Conservation (phyloP, 2,797 vertebrate species). For the Borostomias antarcticus region DNA sequence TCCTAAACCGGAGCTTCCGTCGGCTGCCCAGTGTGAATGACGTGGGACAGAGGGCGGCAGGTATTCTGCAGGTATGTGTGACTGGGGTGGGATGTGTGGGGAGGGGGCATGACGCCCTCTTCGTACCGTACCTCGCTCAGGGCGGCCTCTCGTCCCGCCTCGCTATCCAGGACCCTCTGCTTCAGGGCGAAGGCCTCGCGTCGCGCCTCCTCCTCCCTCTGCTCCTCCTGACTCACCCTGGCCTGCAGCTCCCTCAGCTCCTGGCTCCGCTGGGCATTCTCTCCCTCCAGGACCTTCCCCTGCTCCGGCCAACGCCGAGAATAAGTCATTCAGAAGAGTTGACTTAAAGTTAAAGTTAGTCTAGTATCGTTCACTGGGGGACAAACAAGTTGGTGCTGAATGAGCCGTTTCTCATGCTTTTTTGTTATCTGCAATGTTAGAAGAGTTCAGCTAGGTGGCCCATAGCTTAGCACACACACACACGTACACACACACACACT, state of each 20-base stretch:
- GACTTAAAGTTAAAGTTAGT: no score
- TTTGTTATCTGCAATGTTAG: not conserved
- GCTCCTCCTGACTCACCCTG: conserved; percentile 69
- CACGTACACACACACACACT: not conserved
- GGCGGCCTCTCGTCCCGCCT: conserved; percentile 71
- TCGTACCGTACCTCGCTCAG: conserved; percentile 75
- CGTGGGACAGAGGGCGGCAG: no score
- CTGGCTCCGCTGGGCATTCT: conserved; percentile 67
- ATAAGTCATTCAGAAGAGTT: no score
- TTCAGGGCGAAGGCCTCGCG: conserved; percentile 69
- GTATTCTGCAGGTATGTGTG: conserved; percentile 37
- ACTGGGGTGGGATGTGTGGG: conserved; percentile 38
- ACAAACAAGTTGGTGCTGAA: not conserved
- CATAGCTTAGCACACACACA: not conserved
- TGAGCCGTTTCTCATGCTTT: not conserved
- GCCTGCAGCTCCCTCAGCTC: conserved; percentile 76
- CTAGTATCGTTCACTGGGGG: no score
- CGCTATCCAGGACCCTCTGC: conserved; percentile 70
- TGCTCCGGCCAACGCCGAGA: conserved; percentile 42
- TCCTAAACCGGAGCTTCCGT: no score
- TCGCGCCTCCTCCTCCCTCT: conserved; percentile 69
- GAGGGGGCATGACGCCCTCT: conserved; percentile 30
- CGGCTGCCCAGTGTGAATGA: no score
- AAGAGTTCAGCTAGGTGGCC: not conserved
- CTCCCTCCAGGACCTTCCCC: conserved; percentile 78